Percentiles rank a stretch among this genome's conserved stretches.
These are phyloP conservation scores for Pachycephus smyrnensis DNA, from an alignment of 2,888 invertebrate genomes.

Conservation along the genomic window DNA sequence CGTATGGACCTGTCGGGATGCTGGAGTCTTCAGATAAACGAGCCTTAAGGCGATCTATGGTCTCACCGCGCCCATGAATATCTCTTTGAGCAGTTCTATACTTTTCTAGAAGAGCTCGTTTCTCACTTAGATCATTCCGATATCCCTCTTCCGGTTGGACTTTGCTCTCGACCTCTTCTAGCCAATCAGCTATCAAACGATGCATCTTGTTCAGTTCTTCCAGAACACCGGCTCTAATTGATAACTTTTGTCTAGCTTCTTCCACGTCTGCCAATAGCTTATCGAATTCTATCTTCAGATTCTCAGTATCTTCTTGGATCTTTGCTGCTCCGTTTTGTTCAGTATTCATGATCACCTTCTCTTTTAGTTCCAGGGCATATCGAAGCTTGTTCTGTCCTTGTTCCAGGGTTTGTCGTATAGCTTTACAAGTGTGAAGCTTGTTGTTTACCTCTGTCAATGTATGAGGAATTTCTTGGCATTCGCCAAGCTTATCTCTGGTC, in stretches of 20 bases:
- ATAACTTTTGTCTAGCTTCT: conserved; percentile 81
- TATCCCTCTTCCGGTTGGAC: conserved; percentile 80
- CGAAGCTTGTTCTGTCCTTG: conserved; percentile 90
- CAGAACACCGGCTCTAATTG: conserved; percentile 80
- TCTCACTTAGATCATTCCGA: conserved; percentile 90
- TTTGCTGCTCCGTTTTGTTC: conserved; percentile 88
- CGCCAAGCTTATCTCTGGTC: conserved; percentile 86
- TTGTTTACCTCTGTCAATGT: conserved; percentile 86
- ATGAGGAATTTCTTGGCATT: conserved; percentile 84
- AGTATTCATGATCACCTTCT: conserved; percentile 93
- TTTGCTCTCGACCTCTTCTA: conserved; percentile 89
- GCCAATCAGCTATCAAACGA: conserved; percentile 86
- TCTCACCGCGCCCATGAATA: conserved; percentile 82
- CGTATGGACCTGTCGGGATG: conserved; percentile 77
- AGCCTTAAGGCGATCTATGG: conserved; percentile 80
- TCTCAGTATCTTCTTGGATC: conserved; percentile 93
- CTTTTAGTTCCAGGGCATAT: conserved; percentile 90
- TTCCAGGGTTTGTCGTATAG: conserved; percentile 89
- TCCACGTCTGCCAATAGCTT: conserved; percentile 85
- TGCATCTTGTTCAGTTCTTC: conserved; percentile 89
- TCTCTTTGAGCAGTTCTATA: conserved; percentile 86
- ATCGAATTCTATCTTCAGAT: conserved; percentile 89
- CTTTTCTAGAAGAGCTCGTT: conserved; percentile 89
- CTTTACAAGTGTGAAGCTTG: conserved; percentile 87
- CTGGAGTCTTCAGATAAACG: conserved; percentile 79